phyloP scores from a whole-genome alignment of 2,113 vertebrate genomes.

The Xyliphius kryptos region DNA sequence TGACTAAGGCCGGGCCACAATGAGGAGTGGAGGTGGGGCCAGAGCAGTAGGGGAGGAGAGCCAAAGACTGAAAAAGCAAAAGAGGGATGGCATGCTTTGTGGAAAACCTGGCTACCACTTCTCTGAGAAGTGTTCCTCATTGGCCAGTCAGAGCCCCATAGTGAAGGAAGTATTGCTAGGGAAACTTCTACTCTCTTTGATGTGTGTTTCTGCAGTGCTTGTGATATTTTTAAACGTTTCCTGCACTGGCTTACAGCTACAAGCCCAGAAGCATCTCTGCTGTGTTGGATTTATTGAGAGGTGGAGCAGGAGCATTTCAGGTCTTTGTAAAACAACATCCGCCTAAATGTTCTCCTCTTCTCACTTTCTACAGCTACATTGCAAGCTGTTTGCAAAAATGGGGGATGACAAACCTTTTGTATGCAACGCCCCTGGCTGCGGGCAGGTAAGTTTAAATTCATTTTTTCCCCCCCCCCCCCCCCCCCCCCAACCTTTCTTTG shows the following conservation, averaged over 20 bases:
- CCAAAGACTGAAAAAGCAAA: constrained; percentile 35
- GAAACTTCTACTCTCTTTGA: constrained; percentile 63
- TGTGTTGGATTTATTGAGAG: constrained; percentile 48
- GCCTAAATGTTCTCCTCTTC: constrained; percentile 64
- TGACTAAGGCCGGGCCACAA: constrained; percentile 34
- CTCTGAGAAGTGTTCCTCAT: constrained; percentile 49
- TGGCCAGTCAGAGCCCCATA: constrained; percentile 54
- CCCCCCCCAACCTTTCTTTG: constrained; percentile 36
- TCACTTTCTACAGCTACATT: constrained; percentile 66
- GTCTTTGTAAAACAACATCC: constrained; percentile 10
- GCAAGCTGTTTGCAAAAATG: constrained; percentile 79
- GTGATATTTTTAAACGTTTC: constrained; percentile 71
- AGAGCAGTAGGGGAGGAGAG: constrained; percentile 47
- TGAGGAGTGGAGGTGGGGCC: constrained; percentile 32
- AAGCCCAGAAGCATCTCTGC: constrained; percentile 56
- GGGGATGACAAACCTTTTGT: constrained; percentile 97
- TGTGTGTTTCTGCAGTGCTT: constrained; percentile 57
- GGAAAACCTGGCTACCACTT: constrained; percentile 47
- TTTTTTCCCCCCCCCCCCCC: constrained; percentile 5
- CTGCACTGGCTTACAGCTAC: constrained; percentile 56
- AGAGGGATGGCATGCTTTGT: constrained; percentile 50
- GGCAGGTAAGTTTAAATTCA: constrained; percentile 78
- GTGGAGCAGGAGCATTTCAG: constrained; percentile 29
- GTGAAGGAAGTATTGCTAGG: constrained; percentile 69
- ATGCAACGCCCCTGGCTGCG: constrained; percentile 90